Evolutionary conservation across 2,797 vertebrate species (phyloP).

Genomic region (Helicolenus hilgendorfi): DNA sequence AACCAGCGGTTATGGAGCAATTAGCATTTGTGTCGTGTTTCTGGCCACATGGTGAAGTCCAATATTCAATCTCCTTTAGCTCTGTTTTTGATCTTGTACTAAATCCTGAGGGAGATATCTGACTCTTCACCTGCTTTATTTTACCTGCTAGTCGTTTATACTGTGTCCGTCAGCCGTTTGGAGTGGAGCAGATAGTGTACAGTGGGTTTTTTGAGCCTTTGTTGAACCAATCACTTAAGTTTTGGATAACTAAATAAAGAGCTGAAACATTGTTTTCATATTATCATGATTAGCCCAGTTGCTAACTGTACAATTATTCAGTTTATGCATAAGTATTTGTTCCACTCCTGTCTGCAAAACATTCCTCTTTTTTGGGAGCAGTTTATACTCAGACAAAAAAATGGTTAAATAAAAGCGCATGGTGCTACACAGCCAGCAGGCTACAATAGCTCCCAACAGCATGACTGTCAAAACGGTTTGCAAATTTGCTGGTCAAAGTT

Average conservation of each 20-base stretch:
- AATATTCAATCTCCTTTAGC: not conserved
- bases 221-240: not conserved
- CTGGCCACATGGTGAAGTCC: not conserved
- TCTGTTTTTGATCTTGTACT: not conserved
- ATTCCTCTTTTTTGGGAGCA: not conserved
- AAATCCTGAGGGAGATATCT: not conserved
- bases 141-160: not conserved
- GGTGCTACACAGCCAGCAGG: too few relatives aligned
- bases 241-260: not conserved
- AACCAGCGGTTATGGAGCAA: not conserved
- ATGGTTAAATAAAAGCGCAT: not conserved
- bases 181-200: not conserved
- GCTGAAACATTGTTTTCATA: not conserved
- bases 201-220: not conserved
- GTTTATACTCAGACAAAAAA: not conserved
- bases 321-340: not conserved
- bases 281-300: not conserved
- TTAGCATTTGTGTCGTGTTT: not conserved
- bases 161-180: not conserved
- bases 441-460: not conserved
- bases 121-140: not conserved
- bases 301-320: not conserved
- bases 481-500: not conserved
- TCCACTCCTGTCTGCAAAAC: not conserved
- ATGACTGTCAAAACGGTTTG: not conserved